Evolutionary conservation across 2,113 vertebrate species (phyloP).

Genomic region (Hippocampus mohnikei): DNA sequence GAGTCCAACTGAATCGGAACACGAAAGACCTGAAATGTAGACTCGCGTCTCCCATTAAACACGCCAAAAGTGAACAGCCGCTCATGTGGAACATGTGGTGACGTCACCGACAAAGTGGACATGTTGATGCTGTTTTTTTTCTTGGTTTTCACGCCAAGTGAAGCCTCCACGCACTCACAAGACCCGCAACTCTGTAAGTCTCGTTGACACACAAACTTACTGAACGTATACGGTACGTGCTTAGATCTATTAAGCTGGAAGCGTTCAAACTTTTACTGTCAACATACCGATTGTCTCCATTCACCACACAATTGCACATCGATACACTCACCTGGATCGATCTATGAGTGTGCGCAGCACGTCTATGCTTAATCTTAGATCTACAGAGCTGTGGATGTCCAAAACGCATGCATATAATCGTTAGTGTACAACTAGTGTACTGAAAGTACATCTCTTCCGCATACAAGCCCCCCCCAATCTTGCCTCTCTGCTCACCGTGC

Average conservation of each 20-base stretch:
- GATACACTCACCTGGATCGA: too few species aligned
- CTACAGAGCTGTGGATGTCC: too few species aligned
- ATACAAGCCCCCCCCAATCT: too few species aligned
- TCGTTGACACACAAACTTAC: background rate
- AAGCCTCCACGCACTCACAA: background rate
- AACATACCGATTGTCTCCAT: background rate
- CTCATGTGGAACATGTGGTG: background rate
- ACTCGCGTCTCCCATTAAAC: background rate
- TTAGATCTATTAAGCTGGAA: background rate
- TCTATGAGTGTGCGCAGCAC: too few species aligned
- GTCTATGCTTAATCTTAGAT: too few species aligned
- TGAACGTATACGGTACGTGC: background rate
- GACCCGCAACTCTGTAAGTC: constrained; percentile 10
- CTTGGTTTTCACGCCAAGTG: background rate
- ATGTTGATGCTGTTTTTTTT: background rate
- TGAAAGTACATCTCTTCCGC: too few species aligned
- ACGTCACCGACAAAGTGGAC: background rate
- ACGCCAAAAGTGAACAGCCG: background rate
- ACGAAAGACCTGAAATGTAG: background rate
- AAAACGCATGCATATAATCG: too few species aligned
- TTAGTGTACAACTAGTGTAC: too few species aligned
- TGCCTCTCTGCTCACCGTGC: too few species aligned
- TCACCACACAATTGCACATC: too few species aligned
- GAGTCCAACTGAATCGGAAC: background rate
- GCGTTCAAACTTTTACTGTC: background rate